Percentiles rank a stretch among this genome's conserved stretches.
Conservation (phyloP, 2,113 vertebrate species). For the Tor tambroides region DNA sequence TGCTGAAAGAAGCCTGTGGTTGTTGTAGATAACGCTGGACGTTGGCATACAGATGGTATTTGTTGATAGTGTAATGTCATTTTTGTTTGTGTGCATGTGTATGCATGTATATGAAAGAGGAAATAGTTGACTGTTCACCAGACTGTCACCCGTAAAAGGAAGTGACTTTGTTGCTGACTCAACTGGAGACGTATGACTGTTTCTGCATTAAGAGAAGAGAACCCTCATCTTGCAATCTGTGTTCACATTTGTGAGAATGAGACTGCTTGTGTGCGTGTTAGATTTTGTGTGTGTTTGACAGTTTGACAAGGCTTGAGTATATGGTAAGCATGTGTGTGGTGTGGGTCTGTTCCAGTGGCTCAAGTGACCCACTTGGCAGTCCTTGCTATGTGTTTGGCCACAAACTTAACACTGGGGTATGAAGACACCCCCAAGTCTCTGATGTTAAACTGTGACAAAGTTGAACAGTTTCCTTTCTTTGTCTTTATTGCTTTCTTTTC, state of each 20-base stretch:
- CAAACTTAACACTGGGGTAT: constrained; percentile 40
- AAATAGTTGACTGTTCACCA: constrained; percentile 35
- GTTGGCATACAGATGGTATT: background rate
- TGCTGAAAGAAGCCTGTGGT: background rate
- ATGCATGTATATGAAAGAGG: constrained; percentile 4
- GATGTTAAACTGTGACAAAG: constrained; percentile 7
- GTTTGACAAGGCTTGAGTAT: constrained; percentile 5
- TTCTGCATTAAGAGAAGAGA: background rate
- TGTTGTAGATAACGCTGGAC: constrained; percentile 4
- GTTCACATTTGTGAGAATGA: background rate
- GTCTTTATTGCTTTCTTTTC: background rate
- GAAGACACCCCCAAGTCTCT: constrained; percentile 23
- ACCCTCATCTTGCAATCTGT: background rate
- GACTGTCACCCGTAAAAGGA: constrained; percentile 33
- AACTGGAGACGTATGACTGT: background rate
- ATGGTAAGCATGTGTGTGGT: background rate
- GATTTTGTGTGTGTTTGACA: constrained; percentile 35
- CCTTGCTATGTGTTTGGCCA: constrained; percentile 46
- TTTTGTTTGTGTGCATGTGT: constrained; percentile 17
- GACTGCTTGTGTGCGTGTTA: constrained; percentile 24
- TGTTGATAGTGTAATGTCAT: background rate
- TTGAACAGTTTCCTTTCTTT: background rate
- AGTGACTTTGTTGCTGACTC: constrained; percentile 52
- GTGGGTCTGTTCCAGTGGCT: constrained; percentile 27
- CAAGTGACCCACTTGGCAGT: constrained; percentile 52